Conservation (phyloP, 1,140 invertebrate species). For the Drosophila guanche region DNA sequence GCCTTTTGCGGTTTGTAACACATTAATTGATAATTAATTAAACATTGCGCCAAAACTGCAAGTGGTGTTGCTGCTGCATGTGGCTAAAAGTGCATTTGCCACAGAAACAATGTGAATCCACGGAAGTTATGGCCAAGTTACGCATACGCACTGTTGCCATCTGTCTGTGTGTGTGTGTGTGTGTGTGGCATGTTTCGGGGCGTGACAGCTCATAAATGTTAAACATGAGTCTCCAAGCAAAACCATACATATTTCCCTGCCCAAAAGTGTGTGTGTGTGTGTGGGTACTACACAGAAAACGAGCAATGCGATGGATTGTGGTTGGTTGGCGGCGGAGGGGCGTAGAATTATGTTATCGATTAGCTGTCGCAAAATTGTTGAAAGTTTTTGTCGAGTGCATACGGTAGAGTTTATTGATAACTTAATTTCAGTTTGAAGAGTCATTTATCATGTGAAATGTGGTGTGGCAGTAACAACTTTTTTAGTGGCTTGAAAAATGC, state of each 20-base stretch:
- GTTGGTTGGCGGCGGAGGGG: background rate
- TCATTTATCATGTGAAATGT: too few relatives aligned
- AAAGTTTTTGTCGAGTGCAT: background rate
- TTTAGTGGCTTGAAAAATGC: too few relatives aligned
- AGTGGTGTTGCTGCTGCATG: slow-evolving; percentile 23
- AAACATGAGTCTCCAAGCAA: slow-evolving; percentile 22
- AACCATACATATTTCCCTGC: background rate
- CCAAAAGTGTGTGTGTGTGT: background rate
- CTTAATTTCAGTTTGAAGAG: too few relatives aligned
- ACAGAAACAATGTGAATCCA: slow-evolving; percentile 8
- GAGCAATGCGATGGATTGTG: background rate
- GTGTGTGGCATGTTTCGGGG: slow-evolving; percentile 6
- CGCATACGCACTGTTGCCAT: slow-evolving; percentile 34
- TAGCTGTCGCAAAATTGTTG: background rate
- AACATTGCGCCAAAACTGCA: slow-evolving; percentile 72
- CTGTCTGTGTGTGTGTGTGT: slow-evolving; percentile 1
- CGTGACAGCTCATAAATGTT: slow-evolving; percentile 55
- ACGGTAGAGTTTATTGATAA: too few relatives aligned
- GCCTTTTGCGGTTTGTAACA: slow-evolving; percentile 73
- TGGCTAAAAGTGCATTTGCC: slow-evolving; percentile 62
- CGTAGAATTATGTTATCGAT: slow-evolving; percentile 22
- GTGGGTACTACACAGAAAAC: slow-evolving; percentile 1
- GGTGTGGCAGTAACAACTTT: too few relatives aligned
- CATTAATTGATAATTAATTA: slow-evolving; percentile 82
- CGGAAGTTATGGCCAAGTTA: slow-evolving; percentile 13